Conservation (phyloP, 2,888 invertebrate genomes). For the Drosophila macrospina region DNA sequence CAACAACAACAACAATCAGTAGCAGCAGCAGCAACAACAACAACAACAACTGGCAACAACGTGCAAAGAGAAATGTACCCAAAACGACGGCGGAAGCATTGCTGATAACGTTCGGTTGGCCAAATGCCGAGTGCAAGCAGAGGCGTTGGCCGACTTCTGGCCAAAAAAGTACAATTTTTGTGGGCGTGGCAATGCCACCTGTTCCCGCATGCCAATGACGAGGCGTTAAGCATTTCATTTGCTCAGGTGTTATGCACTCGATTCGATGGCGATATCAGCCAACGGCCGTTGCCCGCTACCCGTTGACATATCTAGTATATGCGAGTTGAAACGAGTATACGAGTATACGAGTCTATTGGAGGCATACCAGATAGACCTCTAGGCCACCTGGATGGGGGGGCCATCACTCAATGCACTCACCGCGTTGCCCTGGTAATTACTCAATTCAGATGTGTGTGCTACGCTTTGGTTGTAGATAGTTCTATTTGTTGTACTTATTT, state of each 20-base stretch:
- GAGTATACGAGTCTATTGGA: not conserved
- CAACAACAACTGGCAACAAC: constrained; percentile 5
- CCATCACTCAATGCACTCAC: constrained; percentile 33
- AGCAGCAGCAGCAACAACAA: constrained; percentile 16
- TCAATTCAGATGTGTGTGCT: constrained; percentile 51
- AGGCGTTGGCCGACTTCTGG: constrained; percentile 46
- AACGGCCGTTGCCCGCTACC: constrained; percentile 65
- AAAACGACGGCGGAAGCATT: constrained; percentile 49
- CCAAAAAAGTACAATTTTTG: not conserved
- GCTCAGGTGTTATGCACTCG: constrained; percentile 83
- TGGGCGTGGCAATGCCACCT: constrained; percentile 70
- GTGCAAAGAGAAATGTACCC: constrained; percentile 26
- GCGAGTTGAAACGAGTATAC: not conserved
- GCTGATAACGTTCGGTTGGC: constrained; percentile 45
- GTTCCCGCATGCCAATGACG: constrained; percentile 69
- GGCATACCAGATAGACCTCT: not conserved
- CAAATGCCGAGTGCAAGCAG: constrained; percentile 73
- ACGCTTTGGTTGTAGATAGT: constrained; percentile 42
- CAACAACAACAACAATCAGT: constrained; percentile 25
- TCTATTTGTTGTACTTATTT: constrained; percentile 43
- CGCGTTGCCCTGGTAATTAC: constrained; percentile 54
- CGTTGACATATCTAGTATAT: constrained; percentile 29
- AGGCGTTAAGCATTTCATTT: constrained; percentile 71
- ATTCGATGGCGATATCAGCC: constrained; percentile 70
- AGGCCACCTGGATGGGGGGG: constrained; percentile 26